These are phyloP conservation scores for Takifugu flavidus DNA, from an alignment of 2,113 vertebrate genomes.

Conservation along the genomic window DNA sequence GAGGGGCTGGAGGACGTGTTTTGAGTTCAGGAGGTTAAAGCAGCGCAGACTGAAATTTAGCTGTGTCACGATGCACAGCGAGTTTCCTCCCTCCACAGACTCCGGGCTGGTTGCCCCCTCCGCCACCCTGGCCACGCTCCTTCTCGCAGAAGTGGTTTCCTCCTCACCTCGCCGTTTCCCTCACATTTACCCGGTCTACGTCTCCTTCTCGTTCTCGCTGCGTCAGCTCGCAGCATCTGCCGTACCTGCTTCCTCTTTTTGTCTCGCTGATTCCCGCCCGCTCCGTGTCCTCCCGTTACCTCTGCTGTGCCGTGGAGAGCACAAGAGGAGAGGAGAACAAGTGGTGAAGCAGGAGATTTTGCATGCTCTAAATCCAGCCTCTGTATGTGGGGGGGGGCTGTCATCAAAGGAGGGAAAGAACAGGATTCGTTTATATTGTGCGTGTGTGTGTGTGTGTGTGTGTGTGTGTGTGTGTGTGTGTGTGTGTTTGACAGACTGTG, in stretches of 20 bases:
- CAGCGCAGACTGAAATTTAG: constrained; percentile 20
- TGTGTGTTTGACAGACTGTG: constrained; percentile 32
- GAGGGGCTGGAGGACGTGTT: constrained; percentile 20
- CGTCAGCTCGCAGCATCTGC: constrained; percentile 55
- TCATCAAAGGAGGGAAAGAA: constrained; percentile 60
- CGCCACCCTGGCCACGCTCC: constrained; percentile 29
- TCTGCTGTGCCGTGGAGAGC: constrained; percentile 37
- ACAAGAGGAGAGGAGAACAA: constrained; percentile 53
- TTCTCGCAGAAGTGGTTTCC: constrained; percentile 57
- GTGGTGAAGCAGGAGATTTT: constrained; percentile 75
- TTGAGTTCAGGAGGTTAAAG: constrained; percentile 27
- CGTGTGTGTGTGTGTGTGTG: neutral
- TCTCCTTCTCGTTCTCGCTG: constrained; percentile 27
- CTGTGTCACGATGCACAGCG: constrained; percentile 30
- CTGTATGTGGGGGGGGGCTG: constrained; percentile 62
- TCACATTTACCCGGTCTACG: constrained; percentile 13
- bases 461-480: constrained; percentile 4
- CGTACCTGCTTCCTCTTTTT: constrained; percentile 12
- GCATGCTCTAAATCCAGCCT: constrained; percentile 77
- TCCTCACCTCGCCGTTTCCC: constrained; percentile 18
- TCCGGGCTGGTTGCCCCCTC: constrained; percentile 35
- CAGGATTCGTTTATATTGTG: constrained; percentile 49
- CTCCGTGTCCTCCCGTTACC: constrained; percentile 23
- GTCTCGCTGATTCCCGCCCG: constrained; percentile 8
- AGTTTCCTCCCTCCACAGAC: constrained; percentile 35